phyloP scores from a whole-genome alignment of 2,797 vertebrate genomes.

The Brachyrhaphis roseni region DNA sequence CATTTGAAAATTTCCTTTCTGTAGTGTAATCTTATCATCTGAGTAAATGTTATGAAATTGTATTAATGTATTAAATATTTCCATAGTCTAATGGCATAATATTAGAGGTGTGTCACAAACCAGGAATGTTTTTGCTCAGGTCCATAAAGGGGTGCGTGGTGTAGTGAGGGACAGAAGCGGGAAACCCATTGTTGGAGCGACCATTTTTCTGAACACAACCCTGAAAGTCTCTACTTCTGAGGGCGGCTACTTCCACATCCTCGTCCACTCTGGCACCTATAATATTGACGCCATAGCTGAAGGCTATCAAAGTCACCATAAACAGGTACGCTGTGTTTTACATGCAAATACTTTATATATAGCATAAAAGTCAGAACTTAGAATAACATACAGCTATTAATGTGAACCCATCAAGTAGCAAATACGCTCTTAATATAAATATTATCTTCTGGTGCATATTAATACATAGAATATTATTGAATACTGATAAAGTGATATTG shows the following conservation, averaged over 20 bases:
- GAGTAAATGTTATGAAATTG: neutral
- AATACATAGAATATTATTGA: neutral
- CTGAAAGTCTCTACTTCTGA: slow-evolving; percentile 85
- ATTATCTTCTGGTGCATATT: neutral
- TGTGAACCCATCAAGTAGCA: neutral
- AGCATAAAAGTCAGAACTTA: neutral
- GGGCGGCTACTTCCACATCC: slow-evolving; percentile 92
- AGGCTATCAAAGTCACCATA: slow-evolving; percentile 91
- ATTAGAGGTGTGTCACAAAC: neutral
- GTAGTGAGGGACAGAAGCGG: slow-evolving; percentile 91
- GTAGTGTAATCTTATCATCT: neutral
- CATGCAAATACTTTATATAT: no score
- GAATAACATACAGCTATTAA: neutral
- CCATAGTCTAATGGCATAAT: neutral
- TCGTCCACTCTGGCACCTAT: slow-evolving; percentile 91
- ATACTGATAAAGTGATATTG: neutral
- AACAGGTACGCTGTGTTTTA: slow-evolving; percentile 78
- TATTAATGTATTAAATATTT: neutral
- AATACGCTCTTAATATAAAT: neutral
- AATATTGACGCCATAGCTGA: slow-evolving; percentile 90
- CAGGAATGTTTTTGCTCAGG: slow-evolving; percentile 72
- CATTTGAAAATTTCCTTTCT: neutral
- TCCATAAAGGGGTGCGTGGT: slow-evolving; percentile 95
- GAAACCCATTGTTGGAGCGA: slow-evolving; percentile 89
- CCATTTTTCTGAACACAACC: slow-evolving; percentile 89